phyloP scores from a whole-genome alignment of 2,113 vertebrate genomes.

The Melanerpes aurifrons region DNA sequence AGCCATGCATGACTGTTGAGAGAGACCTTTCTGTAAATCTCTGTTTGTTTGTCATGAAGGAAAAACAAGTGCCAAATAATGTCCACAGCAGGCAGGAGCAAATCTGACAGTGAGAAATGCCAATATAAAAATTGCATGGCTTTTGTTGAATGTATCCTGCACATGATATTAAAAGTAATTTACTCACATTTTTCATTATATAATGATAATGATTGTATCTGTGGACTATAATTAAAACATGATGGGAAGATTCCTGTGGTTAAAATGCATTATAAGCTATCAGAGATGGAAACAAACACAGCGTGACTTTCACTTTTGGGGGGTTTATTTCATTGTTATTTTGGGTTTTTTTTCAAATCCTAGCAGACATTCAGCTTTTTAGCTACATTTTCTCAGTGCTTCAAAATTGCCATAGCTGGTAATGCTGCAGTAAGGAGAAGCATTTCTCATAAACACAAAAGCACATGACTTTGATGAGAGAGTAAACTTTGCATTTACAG shows the following conservation, averaged over 20 bases:
- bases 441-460: background rate
- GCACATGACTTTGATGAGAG: background rate
- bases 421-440: background rate
- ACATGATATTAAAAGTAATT: constrained; percentile 53
- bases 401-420: background rate
- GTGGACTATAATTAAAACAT: constrained; percentile 68
- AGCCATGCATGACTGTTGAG: background rate
- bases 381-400: background rate
- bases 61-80: constrained; percentile 32
- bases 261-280: constrained; percentile 60
- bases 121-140: constrained; percentile 58
- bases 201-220: constrained; percentile 67
- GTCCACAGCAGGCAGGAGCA: constrained; percentile 31
- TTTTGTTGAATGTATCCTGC: constrained; percentile 37
- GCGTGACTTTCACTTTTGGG: background rate
- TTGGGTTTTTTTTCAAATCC: background rate
- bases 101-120: constrained; percentile 26
- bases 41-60: background rate
- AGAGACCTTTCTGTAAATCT: constrained; percentile 11
- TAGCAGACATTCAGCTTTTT: background rate
- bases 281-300: constrained; percentile 37
- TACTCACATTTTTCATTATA: constrained; percentile 60
- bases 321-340: background rate
- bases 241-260: constrained; percentile 56
- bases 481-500: background rate